These are phyloP conservation scores for Labeo rohita DNA, from an alignment of 2,113 vertebrate species.

Conservation along the genomic window DNA sequence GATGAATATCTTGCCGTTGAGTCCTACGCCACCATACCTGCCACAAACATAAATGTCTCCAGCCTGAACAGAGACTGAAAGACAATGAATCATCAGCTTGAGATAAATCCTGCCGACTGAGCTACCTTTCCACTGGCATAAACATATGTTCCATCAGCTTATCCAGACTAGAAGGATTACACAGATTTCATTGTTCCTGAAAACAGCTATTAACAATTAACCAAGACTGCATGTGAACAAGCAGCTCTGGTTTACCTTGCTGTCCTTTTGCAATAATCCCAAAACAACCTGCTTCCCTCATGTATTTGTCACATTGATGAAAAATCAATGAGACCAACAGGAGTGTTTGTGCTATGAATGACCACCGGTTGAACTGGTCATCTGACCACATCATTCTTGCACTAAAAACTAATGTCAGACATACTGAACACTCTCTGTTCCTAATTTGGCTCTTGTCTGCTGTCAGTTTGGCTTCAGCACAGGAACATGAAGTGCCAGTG, in stretches of 20 bases:
- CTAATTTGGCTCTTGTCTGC: neutral
- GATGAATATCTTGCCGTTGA: neutral
- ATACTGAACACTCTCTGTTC: neutral
- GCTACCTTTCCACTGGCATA: slow-evolving; percentile 49
- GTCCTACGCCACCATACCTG: neutral
- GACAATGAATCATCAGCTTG: slow-evolving; percentile 11
- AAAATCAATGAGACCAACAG: neutral
- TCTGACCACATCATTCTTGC: neutral
- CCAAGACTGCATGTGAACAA: neutral
- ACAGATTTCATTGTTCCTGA: neutral
- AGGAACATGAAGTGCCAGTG: neutral
- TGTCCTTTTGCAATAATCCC: neutral
- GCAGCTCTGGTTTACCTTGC: neutral
- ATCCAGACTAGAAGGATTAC: slow-evolving; percentile 53
- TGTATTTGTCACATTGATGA: neutral
- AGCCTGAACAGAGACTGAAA: neutral
- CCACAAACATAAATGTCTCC: neutral
- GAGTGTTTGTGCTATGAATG: neutral
- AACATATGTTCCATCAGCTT: slow-evolving; percentile 63
- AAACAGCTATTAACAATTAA: slow-evolving; percentile 7
- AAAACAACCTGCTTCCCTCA: neutral
- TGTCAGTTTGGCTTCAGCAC: neutral
- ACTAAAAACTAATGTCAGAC: neutral
- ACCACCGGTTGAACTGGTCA: neutral
- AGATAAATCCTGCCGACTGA: slow-evolving; percentile 19